Conservation (phyloP, 30 jellyfish, hydroid and myxozoan species). For the Aurelia coerulea region DNA sequence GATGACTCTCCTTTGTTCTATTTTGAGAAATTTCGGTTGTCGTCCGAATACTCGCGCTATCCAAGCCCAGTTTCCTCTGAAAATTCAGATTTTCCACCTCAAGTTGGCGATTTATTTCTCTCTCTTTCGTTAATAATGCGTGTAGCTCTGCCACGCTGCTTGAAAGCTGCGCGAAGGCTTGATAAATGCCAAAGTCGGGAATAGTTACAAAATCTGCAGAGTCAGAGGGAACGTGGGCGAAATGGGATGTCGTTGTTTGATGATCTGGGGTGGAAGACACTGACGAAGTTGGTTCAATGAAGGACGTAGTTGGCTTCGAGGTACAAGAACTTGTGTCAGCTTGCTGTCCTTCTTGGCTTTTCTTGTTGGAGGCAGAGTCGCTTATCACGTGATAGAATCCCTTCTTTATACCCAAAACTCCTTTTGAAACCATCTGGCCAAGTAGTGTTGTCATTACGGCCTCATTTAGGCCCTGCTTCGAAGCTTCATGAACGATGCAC, state of each 20-base stretch:
- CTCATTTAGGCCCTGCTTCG: no score
- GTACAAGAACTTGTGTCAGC: not conserved
- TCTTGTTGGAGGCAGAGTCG: no score
- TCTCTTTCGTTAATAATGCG: no score
- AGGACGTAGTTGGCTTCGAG: not conserved
- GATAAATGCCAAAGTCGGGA: not conserved
- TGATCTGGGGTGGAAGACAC: constrained; percentile 1
- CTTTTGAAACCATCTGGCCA: no score
- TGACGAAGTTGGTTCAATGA: not conserved
- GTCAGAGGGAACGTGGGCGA: not conserved
- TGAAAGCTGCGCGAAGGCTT: no score
- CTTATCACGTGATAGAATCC: no score
- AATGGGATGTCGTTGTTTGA: not conserved
- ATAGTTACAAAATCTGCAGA: not conserved
- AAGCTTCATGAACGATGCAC: no score
- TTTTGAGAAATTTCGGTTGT: not conserved
- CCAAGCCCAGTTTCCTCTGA: not conserved
- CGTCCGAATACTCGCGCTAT: not conserved
- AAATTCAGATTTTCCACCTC: not conserved
- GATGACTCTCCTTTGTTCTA: not conserved
- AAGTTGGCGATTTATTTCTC: no score
- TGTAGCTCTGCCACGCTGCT: no score
- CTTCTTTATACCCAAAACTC: no score
- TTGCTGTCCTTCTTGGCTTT: no score
- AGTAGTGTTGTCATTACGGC: no score